phyloP scores from a whole-genome alignment of 1,140 invertebrate species.

The Eriosoma lanigerum region DNA sequence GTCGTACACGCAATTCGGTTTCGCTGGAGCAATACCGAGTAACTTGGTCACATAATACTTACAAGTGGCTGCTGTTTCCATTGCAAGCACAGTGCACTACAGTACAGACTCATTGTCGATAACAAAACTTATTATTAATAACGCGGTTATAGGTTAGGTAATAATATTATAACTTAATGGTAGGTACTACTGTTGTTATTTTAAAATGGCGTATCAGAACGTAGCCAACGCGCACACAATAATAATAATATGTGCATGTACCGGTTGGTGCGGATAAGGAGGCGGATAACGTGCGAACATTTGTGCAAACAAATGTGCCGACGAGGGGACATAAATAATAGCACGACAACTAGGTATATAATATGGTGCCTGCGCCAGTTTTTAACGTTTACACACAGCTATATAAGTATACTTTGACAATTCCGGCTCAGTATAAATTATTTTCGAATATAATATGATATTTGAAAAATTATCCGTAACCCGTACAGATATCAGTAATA shows the following conservation, averaged over 20 bases:
- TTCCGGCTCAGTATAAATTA: too few species aligned
- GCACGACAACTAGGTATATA: too few species aligned
- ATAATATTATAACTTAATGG: background rate
- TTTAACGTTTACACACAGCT: background rate
- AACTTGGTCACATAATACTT: conserved; percentile 45
- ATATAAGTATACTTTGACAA: too few species aligned
- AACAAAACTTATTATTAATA: background rate
- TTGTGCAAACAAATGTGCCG: conserved; percentile 43
- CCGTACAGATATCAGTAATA: too few species aligned
- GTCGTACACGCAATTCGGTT: conserved; percentile 45
- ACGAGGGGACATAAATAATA: conserved; percentile 7
- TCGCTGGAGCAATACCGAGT: conserved; percentile 3
- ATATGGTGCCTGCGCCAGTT: conserved; percentile 3
- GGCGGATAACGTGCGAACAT: conserved; percentile 18
- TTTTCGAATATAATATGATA: conserved; percentile 6
- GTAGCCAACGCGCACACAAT: background rate
- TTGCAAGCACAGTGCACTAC: background rate
- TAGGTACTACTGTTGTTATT: too few species aligned
- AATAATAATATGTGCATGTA: background rate
- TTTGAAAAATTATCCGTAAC: too few species aligned
- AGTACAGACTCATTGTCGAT: conserved; percentile 25
- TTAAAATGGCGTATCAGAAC: background rate
- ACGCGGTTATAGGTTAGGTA: too few species aligned
- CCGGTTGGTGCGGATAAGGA: conserved; percentile 1
- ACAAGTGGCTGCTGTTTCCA: conserved; percentile 40